Percentiles rank a stretch among this genome's conserved stretches.
Conservation (phyloP, 1,140 invertebrate genomes). For the Drosophila funebris region DNA sequence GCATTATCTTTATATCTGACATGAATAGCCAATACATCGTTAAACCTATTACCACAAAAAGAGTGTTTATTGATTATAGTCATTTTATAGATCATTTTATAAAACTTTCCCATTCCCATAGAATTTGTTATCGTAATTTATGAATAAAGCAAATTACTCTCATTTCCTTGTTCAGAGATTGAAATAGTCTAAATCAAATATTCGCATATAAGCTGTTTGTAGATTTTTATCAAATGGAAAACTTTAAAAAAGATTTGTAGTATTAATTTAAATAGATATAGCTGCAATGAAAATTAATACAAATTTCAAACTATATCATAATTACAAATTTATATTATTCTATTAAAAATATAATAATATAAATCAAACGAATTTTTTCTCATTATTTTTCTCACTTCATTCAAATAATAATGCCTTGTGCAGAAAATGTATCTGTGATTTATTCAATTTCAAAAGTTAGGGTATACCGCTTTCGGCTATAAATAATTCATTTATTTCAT, state of each 20-base stretch:
- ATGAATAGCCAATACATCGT: slow-evolving; percentile 22
- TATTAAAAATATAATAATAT: too few species aligned
- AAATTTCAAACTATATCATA: too few species aligned
- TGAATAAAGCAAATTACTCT: slow-evolving; percentile 7
- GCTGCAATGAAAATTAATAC: too few species aligned
- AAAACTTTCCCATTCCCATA: slow-evolving; percentile 14
- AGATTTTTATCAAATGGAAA: too few species aligned
- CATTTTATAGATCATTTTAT: slow-evolving; percentile 9
- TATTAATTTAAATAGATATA: too few species aligned
- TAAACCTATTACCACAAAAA: slow-evolving; percentile 18
- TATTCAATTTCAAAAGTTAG: slow-evolving; percentile 8
- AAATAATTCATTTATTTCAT: background rate
- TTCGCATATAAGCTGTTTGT: too few species aligned
- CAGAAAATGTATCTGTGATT: background rate
- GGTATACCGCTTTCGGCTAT: slow-evolving; percentile 1
- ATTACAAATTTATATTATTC: too few species aligned
- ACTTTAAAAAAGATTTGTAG: too few species aligned
- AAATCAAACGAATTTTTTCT: too few species aligned
- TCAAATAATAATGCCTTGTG: too few species aligned
- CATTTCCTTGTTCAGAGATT: slow-evolving; percentile 3
- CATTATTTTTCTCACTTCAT: too few species aligned
- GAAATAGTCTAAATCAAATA: background rate
- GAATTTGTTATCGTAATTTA: slow-evolving; percentile 8
- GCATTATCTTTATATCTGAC: slow-evolving; percentile 44
- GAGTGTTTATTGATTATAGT: slow-evolving; percentile 17